phyloP scores from a whole-genome alignment of 1,140 invertebrate species.

The Ptiloglossa arizonensis region DNA sequence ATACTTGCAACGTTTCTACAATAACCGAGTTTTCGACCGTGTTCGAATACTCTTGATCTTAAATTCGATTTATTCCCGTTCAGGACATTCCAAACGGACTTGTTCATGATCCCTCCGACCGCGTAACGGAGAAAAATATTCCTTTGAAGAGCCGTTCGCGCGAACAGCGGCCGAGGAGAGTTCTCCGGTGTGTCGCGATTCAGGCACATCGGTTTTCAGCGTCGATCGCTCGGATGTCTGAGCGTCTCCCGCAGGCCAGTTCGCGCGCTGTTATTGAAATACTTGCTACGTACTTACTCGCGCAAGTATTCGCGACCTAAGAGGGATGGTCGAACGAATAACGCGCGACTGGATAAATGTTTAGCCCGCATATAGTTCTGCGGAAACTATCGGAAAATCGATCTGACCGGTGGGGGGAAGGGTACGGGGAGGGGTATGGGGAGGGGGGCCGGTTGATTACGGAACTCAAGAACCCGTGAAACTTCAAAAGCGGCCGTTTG shows the following conservation, averaged over 20 bases:
- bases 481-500: slow-evolving; percentile 39
- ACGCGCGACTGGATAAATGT: slow-evolving; percentile 1
- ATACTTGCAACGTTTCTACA: too few species aligned
- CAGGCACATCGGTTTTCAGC: background rate
- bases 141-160: too few species aligned
- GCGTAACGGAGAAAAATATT: too few species aligned
- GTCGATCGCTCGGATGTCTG: slow-evolving; percentile 34
- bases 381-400: slow-evolving; percentile 39
- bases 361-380: background rate
- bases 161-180: too few species aligned
- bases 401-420: background rate
- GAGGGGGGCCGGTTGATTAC: background rate
- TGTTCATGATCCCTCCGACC: too few species aligned
- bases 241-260: slow-evolving; percentile 21
- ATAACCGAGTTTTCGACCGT: too few species aligned
- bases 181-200: background rate
- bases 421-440: too few species aligned
- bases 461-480: slow-evolving; percentile 20
- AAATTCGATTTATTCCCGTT: too few species aligned
- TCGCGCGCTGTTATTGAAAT: slow-evolving; percentile 62
- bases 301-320: slow-evolving; percentile 58
- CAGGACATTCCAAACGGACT: too few species aligned
- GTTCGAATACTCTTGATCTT: too few species aligned
- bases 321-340: slow-evolving; percentile 25
- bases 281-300: slow-evolving; percentile 63